These are phyloP conservation scores for Basileuterus tristriatus DNA, from an alignment of 2,797 vertebrate genomes.

Conservation along the genomic window DNA sequence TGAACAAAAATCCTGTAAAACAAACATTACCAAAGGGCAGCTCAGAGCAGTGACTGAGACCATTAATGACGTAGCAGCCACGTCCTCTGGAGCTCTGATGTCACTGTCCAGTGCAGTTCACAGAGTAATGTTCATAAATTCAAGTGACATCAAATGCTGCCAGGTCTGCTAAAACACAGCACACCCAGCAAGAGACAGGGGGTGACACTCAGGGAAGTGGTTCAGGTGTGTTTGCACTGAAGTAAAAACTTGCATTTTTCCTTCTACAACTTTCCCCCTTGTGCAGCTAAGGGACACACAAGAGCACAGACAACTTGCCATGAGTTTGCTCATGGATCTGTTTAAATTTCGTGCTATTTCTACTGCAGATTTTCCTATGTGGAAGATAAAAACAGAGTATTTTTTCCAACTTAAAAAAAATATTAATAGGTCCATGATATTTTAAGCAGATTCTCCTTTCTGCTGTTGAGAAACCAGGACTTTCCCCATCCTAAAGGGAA, in stretches of 20 bases:
- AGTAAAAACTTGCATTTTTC: background rate
- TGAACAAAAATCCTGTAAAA: background rate
- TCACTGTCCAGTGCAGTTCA: background rate
- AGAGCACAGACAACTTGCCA: background rate
- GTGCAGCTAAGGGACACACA: background rate
- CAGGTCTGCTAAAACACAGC: background rate
- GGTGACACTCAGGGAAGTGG: background rate
- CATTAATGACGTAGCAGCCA: background rate
- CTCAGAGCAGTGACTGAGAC: background rate
- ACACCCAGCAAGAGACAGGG: accelerated
- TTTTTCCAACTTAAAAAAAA: background rate
- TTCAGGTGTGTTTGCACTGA: background rate
- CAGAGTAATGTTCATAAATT: background rate
- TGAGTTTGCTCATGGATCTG: background rate
- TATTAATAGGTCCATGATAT: background rate
- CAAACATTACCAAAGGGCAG: background rate
- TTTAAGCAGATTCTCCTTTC: background rate
- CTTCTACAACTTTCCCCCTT: background rate
- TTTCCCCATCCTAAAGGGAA: background rate
- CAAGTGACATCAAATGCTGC: background rate
- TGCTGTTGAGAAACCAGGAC: background rate
- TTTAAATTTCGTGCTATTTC: background rate
- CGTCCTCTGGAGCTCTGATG: background rate
- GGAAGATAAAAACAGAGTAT: background rate
- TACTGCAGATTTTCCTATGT: background rate